phyloP scores from a whole-genome alignment of 1,140 invertebrate species.

The Macrostomum lignano region DNA sequence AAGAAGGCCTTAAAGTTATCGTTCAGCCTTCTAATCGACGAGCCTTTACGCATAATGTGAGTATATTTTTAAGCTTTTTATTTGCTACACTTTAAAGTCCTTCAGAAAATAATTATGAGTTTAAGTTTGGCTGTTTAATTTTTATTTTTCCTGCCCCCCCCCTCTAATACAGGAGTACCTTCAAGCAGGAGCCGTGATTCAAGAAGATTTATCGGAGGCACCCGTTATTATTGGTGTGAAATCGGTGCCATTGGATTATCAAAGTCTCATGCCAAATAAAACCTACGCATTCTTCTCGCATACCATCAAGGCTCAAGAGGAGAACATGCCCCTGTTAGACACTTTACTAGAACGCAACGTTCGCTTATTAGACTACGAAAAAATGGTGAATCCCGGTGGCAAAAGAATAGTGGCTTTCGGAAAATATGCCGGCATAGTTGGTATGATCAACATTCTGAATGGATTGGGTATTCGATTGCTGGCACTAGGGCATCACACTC shows the following conservation, averaged over 20 bases:
- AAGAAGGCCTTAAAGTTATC: constrained; percentile 58
- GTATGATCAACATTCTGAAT: constrained; percentile 92
- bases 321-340: constrained; percentile 84
- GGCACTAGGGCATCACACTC: constrained; percentile 85
- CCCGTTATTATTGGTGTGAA: constrained; percentile 87
- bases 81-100: too few species aligned
- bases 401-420: constrained; percentile 85
- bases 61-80: too few species aligned
- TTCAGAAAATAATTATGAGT: too few species aligned
- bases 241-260: constrained; percentile 59
- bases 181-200: constrained; percentile 55
- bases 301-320: constrained; percentile 91
- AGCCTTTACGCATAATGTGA: constrained; percentile 84
- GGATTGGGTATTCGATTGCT: constrained; percentile 68
- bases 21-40: constrained; percentile 87
- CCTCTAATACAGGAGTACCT: constrained; percentile 65
- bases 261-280: constrained; percentile 56
- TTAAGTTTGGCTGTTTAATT: too few species aligned
- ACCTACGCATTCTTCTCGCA: constrained; percentile 97
- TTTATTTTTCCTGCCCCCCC: too few species aligned
- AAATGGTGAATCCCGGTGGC: constrained; percentile 57
- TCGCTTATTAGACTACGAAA: constrained; percentile 82
- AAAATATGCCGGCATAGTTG: constrained; percentile 87
- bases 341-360: constrained; percentile 83
- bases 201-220: constrained; percentile 83